Evolutionary conservation across 2,797 vertebrate species (phyloP).

Genomic region (Lophotriccus pileatus): DNA sequence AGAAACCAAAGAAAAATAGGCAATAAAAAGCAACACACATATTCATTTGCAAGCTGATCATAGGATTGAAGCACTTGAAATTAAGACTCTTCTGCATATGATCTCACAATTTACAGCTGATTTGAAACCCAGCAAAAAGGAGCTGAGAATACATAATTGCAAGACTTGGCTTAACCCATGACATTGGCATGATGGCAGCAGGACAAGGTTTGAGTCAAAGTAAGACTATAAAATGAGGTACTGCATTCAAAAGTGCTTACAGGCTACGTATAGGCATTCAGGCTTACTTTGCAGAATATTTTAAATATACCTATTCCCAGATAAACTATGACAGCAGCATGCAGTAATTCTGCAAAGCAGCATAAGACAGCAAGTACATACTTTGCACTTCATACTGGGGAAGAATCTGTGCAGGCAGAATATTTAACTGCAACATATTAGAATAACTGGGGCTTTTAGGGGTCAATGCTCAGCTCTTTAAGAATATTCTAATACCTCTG

Average conservation of each 20-base stretch:
- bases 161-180: not conserved
- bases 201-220: not conserved
- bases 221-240: not conserved
- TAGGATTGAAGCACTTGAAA: not conserved
- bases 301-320: not conserved
- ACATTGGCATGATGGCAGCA: not conserved
- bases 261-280: not conserved
- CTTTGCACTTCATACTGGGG: not conserved
- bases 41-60: not conserved
- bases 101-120: not conserved
- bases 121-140: not conserved
- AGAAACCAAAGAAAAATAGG: not conserved
- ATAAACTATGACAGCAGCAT: not conserved
- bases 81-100: not conserved
- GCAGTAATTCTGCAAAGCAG: not conserved
- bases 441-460: not conserved
- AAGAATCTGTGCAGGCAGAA: not conserved
- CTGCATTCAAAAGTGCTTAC: not conserved
- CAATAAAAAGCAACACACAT: not conserved
- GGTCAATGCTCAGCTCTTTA: not conserved
- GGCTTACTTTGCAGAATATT: not conserved
- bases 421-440: not conserved
- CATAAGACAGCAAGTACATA: not conserved
- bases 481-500: not conserved
- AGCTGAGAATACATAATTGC: not conserved